Base-by-base conservation (phyloP, 1,140 invertebrate genomes). In the Drosophila tristis region DNA sequence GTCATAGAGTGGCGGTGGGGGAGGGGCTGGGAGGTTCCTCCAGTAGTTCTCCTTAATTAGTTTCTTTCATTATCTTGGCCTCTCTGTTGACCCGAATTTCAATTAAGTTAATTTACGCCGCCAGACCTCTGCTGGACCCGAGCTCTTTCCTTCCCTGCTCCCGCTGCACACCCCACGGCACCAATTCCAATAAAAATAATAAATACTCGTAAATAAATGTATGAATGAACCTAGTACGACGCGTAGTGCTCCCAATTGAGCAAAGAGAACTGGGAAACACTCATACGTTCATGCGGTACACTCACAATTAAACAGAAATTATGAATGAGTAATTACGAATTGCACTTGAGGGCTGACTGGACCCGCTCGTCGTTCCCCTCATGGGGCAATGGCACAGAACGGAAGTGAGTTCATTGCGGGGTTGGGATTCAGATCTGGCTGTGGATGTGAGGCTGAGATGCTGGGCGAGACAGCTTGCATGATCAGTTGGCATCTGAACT, bases 21-120 rank as follows among this genome's bases (percentile, higher is more conserved):
- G 35, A 4, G 35, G 11, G 6, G 6, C 0, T 6, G 26, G 5
- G 35, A 4, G 0, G 0, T 39, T 2, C 35, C 26, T 29, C 26
- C 35, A 39, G 9, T 11, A 26, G 25, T 35, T 58, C 71, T 81
- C 87, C 80, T 91, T 91, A 91, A 91, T 91, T 91, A 90, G 89
- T 91, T 84, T 91, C 90, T 89, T 91, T 76, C 89, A 90, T 91
- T 87, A 90, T 80, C 76, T 91, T 91, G 90, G 90, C 90, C 90
- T 87, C 90, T 91, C 79, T 91, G 90, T 91, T 91, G 90, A 91
- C 90, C 90, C 90, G 90, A 91, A 90, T 91, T 91, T 91, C 90
- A 91, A 91, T 91, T 91, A 91, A 91, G 77, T 91, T 90, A 91
- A 91, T 91, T 91, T 90, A 89, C 82, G 79, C 85, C 72, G 65